Percentiles rank a stretch among this genome's conserved stretches.
Conservation (phyloP, 2,113 vertebrate genomes). For the Corythoichthys haematopterus region DNA sequence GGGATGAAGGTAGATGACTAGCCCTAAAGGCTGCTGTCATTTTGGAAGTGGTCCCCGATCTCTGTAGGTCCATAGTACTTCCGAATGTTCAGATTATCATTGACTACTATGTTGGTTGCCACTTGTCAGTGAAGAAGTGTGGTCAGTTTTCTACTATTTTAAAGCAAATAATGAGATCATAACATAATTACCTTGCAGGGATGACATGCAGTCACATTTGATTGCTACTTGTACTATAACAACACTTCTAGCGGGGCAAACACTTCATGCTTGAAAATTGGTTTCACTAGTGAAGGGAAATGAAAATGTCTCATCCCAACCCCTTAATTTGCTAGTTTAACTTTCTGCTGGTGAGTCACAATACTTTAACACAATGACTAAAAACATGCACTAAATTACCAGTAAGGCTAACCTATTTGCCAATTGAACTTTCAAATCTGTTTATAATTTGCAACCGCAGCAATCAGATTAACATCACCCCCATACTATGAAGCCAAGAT, state of each 20-base stretch:
- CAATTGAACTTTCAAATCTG: conserved; percentile 44
- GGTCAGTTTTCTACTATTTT: background rate
- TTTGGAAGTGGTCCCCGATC: conserved; percentile 17
- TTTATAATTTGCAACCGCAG: conserved; percentile 14
- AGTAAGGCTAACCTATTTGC: conserved; percentile 50
- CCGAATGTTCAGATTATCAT: background rate
- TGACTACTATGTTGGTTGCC: background rate
- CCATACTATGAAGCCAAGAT: background rate
- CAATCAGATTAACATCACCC: background rate
- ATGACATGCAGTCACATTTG: background rate
- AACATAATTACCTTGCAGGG: too few relatives aligned
- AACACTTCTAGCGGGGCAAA: conserved; percentile 12
- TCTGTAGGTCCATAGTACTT: background rate
- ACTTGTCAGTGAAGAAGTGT: background rate
- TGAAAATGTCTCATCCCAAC: conserved; percentile 29
- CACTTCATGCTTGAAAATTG: conserved; percentile 46
- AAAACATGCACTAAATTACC: conserved; percentile 52
- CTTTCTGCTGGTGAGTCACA: conserved; percentile 44
- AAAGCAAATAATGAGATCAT: background rate
- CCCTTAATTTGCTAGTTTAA: conserved; percentile 62
- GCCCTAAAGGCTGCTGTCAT: conserved; percentile 16
- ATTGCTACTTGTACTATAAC: background rate
- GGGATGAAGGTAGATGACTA: conserved; percentile 16
- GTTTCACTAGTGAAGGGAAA: conserved; percentile 54
- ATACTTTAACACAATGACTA: conserved; percentile 45